phyloP scores from a whole-genome alignment of 2,888 invertebrate species.

The Nematopogon swammerdamellus region DNA sequence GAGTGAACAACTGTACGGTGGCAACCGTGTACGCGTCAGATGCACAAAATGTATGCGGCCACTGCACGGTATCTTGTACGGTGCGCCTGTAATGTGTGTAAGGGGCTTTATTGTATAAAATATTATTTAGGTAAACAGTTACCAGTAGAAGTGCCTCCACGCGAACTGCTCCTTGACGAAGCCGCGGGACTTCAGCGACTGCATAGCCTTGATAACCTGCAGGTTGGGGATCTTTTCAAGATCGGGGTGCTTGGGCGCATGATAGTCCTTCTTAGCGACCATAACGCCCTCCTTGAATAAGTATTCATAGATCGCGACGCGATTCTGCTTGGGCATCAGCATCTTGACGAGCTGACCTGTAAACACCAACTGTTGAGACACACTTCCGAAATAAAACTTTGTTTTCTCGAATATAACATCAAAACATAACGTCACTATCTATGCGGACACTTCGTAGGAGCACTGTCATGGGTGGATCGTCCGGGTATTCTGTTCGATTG shows the following conservation, averaged over 20 bases:
- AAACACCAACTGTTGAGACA: conserved; percentile 19
- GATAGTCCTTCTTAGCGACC: conserved; percentile 98
- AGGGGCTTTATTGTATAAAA: no score
- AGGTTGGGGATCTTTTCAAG: conserved; percentile 93
- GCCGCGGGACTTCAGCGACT: conserved; percentile 94
- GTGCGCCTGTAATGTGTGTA: no score
- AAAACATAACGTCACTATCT: no score
- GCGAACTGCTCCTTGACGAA: conserved; percentile 99
- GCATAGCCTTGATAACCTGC: conserved; percentile 97
- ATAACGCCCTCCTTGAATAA: conserved; percentile 99
- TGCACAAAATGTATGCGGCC: no score
- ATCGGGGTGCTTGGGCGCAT: conserved; percentile 97
- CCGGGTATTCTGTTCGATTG: no score
- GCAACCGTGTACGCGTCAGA: no score
- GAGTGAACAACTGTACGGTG: no score
- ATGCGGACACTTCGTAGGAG: no score
- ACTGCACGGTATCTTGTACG: no score
- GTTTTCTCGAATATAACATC: no score
- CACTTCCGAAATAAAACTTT: not conserved
- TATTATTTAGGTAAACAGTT: conserved; percentile 15
- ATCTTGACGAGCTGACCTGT: conserved; percentile 66
- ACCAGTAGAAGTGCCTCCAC: conserved; percentile 99
- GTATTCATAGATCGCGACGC: conserved; percentile 95
- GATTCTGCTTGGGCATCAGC: conserved; percentile 99
- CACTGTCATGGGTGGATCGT: no score